Conservation (phyloP, 2,113 vertebrate genomes). For the Campylorhamphus procurvoides region DNA sequence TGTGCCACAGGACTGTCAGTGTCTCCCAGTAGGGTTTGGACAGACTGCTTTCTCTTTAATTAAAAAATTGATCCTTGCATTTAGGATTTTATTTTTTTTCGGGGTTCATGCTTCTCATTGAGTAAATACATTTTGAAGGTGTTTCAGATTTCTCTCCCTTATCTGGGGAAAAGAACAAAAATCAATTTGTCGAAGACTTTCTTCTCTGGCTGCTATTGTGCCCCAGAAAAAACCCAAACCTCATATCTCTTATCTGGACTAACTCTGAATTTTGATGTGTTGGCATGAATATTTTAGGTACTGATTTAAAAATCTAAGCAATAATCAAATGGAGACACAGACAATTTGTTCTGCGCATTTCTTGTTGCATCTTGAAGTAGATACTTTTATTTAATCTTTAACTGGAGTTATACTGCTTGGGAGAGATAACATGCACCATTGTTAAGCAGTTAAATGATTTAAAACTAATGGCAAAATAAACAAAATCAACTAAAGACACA, state of each 20-base stretch:
- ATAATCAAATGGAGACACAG: neutral
- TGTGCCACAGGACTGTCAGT: neutral
- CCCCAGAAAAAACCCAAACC: neutral
- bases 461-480: neutral
- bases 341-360: neutral
- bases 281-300: neutral
- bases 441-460: neutral
- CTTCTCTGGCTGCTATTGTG: neutral
- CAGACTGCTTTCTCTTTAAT: neutral
- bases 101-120: neutral
- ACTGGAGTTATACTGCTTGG: neutral
- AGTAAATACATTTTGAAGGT: neutral
- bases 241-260: neutral
- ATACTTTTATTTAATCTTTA: neutral
- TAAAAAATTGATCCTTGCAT: neutral
- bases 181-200: neutral
- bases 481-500: neutral
- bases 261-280: neutral
- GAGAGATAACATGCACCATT: neutral
- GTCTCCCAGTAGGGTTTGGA: neutral
- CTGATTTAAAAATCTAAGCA: neutral
- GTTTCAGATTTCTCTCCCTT: neutral
- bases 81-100: neutral
- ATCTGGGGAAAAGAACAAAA: neutral
- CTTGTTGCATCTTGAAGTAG: neutral